phyloP scores from a whole-genome alignment of 2,797 vertebrate species.

The Xenentodon cancila region DNA sequence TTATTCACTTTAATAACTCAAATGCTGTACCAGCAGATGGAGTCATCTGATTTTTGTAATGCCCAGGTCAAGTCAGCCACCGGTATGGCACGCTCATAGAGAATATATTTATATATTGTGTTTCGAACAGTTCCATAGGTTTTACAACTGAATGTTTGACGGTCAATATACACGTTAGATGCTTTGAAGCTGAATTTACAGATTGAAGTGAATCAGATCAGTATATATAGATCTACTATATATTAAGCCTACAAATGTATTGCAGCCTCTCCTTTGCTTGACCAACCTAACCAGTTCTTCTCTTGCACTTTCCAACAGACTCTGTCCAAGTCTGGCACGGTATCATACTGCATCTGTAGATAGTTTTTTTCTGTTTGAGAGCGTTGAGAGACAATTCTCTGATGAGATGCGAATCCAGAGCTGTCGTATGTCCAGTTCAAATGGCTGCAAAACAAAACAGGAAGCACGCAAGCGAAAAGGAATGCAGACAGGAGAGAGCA shows the following conservation, averaged over 20 bases:
- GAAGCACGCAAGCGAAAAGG: conserved; percentile 31
- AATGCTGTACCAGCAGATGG: no score
- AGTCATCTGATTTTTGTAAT: no score
- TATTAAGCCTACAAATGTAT: conserved; percentile 1
- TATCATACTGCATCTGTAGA: conserved; percentile 73
- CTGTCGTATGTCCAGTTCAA: conserved; percentile 9
- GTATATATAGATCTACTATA: no score
- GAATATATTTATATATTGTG: no score
- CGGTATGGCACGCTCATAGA: no score
- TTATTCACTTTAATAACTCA: not conserved
- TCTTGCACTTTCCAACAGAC: conserved; percentile 81
- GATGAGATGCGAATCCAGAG: conserved; percentile 39
- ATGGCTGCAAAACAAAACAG: conserved; percentile 39
- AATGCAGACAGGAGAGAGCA: conserved; percentile 40
- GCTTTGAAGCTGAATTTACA: no score
- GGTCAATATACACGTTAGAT: no score
- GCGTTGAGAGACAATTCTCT: conserved; percentile 54
- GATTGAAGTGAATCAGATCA: no score
- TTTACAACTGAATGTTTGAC: no score
- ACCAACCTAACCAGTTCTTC: conserved; percentile 55
- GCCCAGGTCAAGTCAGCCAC: no score
- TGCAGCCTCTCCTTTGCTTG: conserved; percentile 24
- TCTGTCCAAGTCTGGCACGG: conserved; percentile 81
- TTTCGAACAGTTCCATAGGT: no score
- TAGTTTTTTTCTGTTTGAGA: conserved; percentile 73